Evolutionary conservation across 37 sponge, comb jelly and placozoan species (phyloP), one percentile per base, ranked within the genome.

Genomic region (Agelas oroides): DNA sequence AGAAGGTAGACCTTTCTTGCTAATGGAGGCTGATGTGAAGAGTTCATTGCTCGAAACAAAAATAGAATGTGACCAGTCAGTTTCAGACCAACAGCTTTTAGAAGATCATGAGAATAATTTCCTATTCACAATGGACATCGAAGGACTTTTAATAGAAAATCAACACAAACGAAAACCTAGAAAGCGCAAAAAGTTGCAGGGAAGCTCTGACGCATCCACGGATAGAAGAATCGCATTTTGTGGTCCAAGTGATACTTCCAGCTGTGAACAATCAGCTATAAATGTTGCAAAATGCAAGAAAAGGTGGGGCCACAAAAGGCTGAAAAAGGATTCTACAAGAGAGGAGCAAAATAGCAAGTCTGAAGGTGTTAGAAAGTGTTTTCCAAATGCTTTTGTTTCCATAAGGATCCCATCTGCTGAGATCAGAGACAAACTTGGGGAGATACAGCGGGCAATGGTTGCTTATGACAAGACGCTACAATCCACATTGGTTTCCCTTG

Each of bases 361-460:
- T 17, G 40, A 60, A 52, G 52, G 34, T 12, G 18, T 65, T 52
- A 71, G 40, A 31, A 78, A 41, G 53, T 54, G 24, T 2, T 17
- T 32, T 53, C 87, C 86, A 52, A 83, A 91, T 76, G 76, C 91
- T 16, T 91, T 91, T 82, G 86, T 91, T 21, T 73, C 91, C 17
- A 30, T 91, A 0, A 35, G 86, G 15, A 67, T 91, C 28, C 23
- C 46, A 20, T 91, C 91, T 61, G 78, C 82, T n/a, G 33, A 37
- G 15, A 76, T 91, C 15, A 38, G 65, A 18, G 14, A 6, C 0
- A 67, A 80, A 41, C n/a, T 91, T 11, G 77, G 75, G n/a, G 61
- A 24, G 17, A 62, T 85, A 20, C 91, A 91, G 28, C 21, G 35
- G 18, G 30, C 32, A 0, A 79, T 91, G 82, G 52, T 70, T 38